Evolutionary conservation across 2,113 vertebrate species (phyloP).

Genomic region (Oncorhynchus masou): DNA sequence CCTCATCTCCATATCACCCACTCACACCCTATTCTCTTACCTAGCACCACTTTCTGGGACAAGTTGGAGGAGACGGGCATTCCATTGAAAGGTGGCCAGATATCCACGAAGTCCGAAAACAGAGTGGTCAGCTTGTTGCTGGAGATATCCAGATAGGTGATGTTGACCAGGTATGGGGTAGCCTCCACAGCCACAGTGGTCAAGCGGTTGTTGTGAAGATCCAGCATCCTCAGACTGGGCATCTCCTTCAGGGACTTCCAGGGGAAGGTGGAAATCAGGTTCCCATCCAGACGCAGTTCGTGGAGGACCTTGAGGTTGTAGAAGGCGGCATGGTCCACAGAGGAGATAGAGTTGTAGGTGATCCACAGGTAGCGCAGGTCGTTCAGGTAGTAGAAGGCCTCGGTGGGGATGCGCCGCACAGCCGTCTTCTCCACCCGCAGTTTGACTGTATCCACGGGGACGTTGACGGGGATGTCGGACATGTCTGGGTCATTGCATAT

Average conservation of each 20-base stretch:
- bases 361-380: slow-evolving; percentile 93
- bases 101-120: slow-evolving; percentile 88
- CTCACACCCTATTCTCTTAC: slow-evolving; percentile 76
- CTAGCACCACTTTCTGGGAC: slow-evolving; percentile 82
- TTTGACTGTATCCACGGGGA: slow-evolving; percentile 88
- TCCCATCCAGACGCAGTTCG: slow-evolving; percentile 90
- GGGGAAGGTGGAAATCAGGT: slow-evolving; percentile 85
- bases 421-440: slow-evolving; percentile 92
- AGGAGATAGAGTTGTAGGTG: slow-evolving; percentile 86
- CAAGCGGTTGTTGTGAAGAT: slow-evolving; percentile 91
- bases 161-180: slow-evolving; percentile 77
- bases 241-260: slow-evolving; percentile 90
- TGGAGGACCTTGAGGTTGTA: slow-evolving; percentile 93
- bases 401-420: slow-evolving; percentile 78
- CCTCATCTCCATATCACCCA: slow-evolving; percentile 49
- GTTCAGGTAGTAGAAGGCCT: slow-evolving; percentile 94
- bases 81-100: slow-evolving; percentile 87
- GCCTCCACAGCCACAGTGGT: slow-evolving; percentile 77
- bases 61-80: slow-evolving; percentile 46
- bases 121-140: slow-evolving; percentile 91
- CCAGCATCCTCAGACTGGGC: slow-evolving; percentile 84
- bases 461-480: slow-evolving; percentile 87
- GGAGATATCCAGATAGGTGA: slow-evolving; percentile 91
- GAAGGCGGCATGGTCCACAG: slow-evolving; percentile 84
- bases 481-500: slow-evolving; percentile 94